Percentiles rank a stretch among this genome's conserved stretches.
phyloP scores from a whole-genome alignment of 1,140 invertebrate species.

The Solenopsis invicta region DNA sequence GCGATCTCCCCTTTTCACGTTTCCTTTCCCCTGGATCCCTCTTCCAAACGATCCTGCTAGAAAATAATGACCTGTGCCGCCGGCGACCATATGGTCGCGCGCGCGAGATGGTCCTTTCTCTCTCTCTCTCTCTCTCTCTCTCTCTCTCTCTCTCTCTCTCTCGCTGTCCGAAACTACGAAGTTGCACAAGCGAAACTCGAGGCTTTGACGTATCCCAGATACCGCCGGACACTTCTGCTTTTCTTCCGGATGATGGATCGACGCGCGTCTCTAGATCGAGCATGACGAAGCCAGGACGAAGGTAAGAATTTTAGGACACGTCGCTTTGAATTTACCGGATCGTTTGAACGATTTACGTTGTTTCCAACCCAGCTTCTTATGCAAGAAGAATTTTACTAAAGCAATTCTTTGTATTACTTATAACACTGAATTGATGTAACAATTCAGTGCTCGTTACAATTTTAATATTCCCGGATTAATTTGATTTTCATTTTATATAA shows the following conservation, averaged over 20 bases:
- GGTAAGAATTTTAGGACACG: not conserved
- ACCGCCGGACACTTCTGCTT: constrained; percentile 19
- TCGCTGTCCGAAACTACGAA: constrained; percentile 71
- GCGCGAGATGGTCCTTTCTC: constrained; percentile 84
- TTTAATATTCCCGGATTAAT: not conserved
- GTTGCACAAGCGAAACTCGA: constrained; percentile 27
- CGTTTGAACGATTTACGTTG: not conserved
- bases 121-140: constrained; percentile 63
- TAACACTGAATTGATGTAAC: not conserved
- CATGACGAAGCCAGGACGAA: constrained; percentile 32
- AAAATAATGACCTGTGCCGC: constrained; percentile 58
- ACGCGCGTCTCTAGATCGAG: constrained; percentile 16
- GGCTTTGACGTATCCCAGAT: constrained; percentile 52
- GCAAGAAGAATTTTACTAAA: not conserved
- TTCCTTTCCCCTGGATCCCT: constrained; percentile 22
- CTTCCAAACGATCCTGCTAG: constrained; percentile 40
- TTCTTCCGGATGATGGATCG: constrained; percentile 45
- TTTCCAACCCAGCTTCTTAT: not conserved
- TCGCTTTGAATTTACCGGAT: constrained; percentile 26
- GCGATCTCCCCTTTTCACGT: constrained; percentile 68
- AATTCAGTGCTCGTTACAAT: not conserved
- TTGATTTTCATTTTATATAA: not conserved
- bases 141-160: constrained; percentile 70
- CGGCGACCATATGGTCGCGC: constrained; percentile 86
- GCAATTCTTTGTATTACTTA: not conserved